Evolutionary conservation across 1,140 invertebrate genomes (phyloP), one percentile per base, ranked within the genome.

Genomic region (Cryptotermes secundus): DNA sequence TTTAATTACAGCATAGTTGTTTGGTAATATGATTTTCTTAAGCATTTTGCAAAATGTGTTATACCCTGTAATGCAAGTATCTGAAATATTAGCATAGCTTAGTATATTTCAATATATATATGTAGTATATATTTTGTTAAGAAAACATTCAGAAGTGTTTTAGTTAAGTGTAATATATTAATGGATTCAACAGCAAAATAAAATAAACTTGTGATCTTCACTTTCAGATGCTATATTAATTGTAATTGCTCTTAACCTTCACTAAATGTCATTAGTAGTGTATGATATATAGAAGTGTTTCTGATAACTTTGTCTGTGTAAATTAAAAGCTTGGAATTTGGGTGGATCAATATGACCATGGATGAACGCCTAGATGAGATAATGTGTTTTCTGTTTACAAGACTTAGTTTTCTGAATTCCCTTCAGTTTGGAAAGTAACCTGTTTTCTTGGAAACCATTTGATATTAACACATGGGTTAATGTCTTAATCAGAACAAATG

Each of bases 281-380:
- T 49, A 19, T 82, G 34, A n/a, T 45, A 3, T 82, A n/a, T 82
- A 49, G 53, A 34, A 38, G 22, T 49, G 42, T 82, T 49, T 45
- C 81, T 82, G 34, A 49, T 82, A 82, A 42, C 31, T 38, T n/a
- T 82, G 42, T 49, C 26, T 82, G 81, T 82, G 53, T 34, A 45
- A 82, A 19, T 22, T 34, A 82, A 82, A 82, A 82, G 42, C 42
- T 82, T 82, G 81, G 81, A 82, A 82, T 82, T 82, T 82, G 81
- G 81, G 81, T 82, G 81, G n/a, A 82, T 82, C 81, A 42, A 82
- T 82, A 34, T 82, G 81, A 82, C 81, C 81, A 82, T 82, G 81
- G 81, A 45, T 42, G 42, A 82, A 72, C 14, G 31, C 59, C 59
- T 31, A 3, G 14, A 31, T n/a, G n/a, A 31, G 59, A 31, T 6